Evolutionary conservation across 2,113 vertebrate species (phyloP).

Genomic region (Physeter macrocephalus): DNA sequence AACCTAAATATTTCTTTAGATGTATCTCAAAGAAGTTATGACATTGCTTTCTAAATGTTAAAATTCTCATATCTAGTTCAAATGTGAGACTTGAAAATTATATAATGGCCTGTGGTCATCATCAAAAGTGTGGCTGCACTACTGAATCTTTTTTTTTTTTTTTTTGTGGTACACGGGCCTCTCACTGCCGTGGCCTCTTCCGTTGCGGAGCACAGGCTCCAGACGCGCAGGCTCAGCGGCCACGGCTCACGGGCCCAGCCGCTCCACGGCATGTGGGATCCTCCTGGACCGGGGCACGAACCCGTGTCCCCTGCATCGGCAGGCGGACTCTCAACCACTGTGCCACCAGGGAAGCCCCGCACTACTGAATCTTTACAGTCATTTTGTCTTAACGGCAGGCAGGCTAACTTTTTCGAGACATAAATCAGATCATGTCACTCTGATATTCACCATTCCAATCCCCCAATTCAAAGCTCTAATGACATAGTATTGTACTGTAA

Average conservation of each 20-base stretch:
- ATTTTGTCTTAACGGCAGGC: not conserved
- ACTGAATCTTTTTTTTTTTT: not conserved
- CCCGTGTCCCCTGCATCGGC: too few species aligned
- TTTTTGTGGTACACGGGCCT: too few species aligned
- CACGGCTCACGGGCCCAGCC: too few species aligned
- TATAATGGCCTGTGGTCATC: not conserved
- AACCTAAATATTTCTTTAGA: not conserved
- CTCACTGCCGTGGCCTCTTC: too few species aligned
- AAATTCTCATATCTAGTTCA: not conserved
- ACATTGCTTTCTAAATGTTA: not conserved
- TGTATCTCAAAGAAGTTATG: not conserved
- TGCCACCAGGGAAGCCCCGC: too few species aligned
- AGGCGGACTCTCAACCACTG: too few species aligned
- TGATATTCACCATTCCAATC: not conserved
- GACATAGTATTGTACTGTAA: not conserved
- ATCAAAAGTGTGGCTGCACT: not conserved
- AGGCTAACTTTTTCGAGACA: not conserved
- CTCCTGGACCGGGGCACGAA: too few species aligned
- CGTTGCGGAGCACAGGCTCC: too few species aligned
- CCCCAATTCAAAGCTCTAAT: not conserved
- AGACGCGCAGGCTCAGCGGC: too few species aligned
- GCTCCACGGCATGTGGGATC: too few species aligned
- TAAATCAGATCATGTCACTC: not conserved
- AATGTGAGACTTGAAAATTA: not conserved
- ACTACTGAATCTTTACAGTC: too few species aligned